Evolutionary conservation across 2,797 vertebrate genomes (phyloP).

Genomic region (Caiman crocodilus): DNA sequence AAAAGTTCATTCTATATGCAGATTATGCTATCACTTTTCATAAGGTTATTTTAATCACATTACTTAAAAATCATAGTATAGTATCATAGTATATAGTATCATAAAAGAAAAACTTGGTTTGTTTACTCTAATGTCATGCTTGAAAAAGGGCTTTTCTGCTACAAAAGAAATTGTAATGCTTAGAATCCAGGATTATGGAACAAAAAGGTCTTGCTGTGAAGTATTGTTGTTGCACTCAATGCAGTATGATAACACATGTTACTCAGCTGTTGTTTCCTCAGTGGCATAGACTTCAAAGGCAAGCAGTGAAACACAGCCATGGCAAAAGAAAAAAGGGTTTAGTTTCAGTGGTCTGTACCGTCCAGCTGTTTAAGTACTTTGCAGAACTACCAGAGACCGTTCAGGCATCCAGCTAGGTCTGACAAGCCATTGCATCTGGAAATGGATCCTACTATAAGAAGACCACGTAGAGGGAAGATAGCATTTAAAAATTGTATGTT

Average conservation of each 20-base stretch:
- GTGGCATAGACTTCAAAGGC: constrained; percentile 84
- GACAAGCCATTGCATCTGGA: constrained; percentile 32
- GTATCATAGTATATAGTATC: too few species aligned
- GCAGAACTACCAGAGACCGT: constrained; percentile 36
- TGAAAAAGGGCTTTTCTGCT: constrained; percentile 18
- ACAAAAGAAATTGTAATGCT: constrained; percentile 63
- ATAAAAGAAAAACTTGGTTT: background rate
- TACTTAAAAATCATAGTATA: too few species aligned
- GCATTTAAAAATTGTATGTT: background rate
- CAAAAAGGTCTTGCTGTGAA: constrained; percentile 68
- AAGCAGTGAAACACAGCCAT: constrained; percentile 74
- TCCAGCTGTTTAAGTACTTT: constrained; percentile 86
- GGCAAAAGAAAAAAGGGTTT: constrained; percentile 83
- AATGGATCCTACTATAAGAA: constrained; percentile 3
- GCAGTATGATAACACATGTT: constrained; percentile 71
- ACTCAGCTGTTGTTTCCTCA: constrained; percentile 74
- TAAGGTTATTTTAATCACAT: background rate
- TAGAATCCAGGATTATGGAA: constrained; percentile 70
- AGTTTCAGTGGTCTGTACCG: constrained; percentile 80
- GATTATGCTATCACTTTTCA: too few species aligned
- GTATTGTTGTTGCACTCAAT: constrained; percentile 19
- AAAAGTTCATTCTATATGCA: too few species aligned
- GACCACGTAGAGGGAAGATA: constrained; percentile 36
- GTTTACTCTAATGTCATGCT: constrained; percentile 34
- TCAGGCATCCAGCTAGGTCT: constrained; percentile 49